A percentile compares a stretch with the other conserved stretches of the same genome.
Conservation (phyloP, 2,113 vertebrate species). For the Calidris pugnax region DNA sequence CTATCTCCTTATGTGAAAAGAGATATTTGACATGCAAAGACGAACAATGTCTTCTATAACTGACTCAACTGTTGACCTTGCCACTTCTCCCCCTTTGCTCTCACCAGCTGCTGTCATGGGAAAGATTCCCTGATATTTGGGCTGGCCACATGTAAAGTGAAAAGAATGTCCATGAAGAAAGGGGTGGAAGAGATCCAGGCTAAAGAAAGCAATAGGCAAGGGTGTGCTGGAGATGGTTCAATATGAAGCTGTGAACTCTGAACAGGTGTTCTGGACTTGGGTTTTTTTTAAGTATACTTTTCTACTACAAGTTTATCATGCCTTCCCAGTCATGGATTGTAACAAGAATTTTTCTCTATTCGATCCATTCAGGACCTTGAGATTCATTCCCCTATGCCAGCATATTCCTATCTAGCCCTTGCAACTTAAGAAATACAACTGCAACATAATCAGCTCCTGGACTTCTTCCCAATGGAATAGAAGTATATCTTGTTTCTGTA, state of each 20-base stretch:
- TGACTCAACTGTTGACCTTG: conserved; percentile 71
- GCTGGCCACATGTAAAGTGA: conserved; percentile 70
- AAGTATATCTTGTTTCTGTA: not conserved
- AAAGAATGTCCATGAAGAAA: conserved; percentile 71
- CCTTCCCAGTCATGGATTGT: not conserved
- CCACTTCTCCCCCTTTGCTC: conserved; percentile 69
- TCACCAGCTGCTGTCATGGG: conserved; percentile 79
- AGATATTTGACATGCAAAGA: conserved; percentile 52
- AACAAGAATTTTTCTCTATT: conserved; percentile 9
- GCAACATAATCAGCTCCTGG: not conserved
- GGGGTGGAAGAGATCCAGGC: conserved; percentile 41
- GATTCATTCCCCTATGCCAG: not conserved
- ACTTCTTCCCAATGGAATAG: not conserved
- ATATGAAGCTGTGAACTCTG: not conserved
- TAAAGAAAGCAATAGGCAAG: not conserved
- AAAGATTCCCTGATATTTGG: conserved; percentile 74
- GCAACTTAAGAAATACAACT: not conserved
- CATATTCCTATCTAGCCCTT: not conserved
- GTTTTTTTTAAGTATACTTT: not conserved
- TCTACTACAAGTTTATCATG: not conserved
- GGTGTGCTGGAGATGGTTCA: not conserved
- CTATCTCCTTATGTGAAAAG: conserved; percentile 43
- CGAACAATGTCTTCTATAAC: conserved; percentile 49
- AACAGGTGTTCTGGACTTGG: conserved; percentile 28
- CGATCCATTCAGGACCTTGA: not conserved